Conservation (phyloP, 2,797 vertebrate genomes). For the Eleutherodactylus coqui region DNA sequence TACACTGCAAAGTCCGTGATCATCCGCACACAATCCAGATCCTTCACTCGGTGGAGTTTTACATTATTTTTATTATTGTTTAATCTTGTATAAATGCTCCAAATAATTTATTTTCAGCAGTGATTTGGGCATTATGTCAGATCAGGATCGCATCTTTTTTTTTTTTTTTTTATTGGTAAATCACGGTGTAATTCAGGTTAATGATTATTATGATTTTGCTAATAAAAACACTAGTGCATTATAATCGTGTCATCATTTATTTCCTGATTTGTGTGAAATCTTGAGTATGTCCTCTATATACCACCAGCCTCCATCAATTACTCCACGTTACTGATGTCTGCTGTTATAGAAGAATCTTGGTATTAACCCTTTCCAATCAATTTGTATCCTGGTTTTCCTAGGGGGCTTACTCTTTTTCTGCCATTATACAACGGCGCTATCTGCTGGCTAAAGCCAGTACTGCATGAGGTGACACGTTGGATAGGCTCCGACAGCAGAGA, state of each 20-base stretch:
- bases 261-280: not conserved
- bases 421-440: no score
- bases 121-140: constrained; percentile 67
- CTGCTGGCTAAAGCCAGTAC: no score
- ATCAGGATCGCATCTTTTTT: constrained; percentile 64
- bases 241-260: constrained; percentile 28
- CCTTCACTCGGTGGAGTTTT: not conserved
- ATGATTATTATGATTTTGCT: constrained; percentile 70
- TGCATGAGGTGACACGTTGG: no score
- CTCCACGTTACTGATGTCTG: no score
- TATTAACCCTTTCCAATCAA: no score
- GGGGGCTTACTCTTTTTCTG: no score
- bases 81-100: constrained; percentile 28
- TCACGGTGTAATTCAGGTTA: constrained; percentile 68
- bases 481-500: no score
- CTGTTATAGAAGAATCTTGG: no score
- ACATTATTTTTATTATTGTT: not conserved
- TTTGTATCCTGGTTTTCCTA: no score
- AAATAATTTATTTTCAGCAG: constrained; percentile 10
- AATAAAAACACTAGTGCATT: constrained; percentile 71
- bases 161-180: constrained; percentile 63
- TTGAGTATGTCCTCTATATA: not conserved
- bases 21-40: not conserved
- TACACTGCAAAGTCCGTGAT: constrained; percentile 10
- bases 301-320: not conserved